Conservation (phyloP, 2,797 vertebrate species). For the Sebastes aleutianus region DNA sequence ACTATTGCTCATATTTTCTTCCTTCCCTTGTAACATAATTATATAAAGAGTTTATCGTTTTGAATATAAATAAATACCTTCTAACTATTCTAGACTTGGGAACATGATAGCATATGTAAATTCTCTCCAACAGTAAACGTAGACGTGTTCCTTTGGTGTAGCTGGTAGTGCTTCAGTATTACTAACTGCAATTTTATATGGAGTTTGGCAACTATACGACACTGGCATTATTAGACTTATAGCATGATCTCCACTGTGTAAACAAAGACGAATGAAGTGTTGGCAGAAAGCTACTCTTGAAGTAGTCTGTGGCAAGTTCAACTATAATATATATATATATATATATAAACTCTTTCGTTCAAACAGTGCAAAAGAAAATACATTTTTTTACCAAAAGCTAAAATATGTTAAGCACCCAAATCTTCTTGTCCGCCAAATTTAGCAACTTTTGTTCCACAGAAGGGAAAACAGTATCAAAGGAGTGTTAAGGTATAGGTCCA, state of each 20-base stretch:
- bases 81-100: not conserved
- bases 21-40: not conserved
- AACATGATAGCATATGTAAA: not conserved
- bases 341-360: not conserved
- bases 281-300: not conserved
- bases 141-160: constrained; percentile 31
- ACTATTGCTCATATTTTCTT: not conserved
- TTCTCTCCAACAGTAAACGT: not conserved
- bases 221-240: not conserved
- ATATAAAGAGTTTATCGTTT: not conserved
- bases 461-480: not conserved
- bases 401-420: not conserved
- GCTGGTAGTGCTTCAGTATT: constrained; percentile 1
- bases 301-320: constrained; percentile 2
- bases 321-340: not conserved
- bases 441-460: not conserved
- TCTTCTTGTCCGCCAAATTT: not conserved
- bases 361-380: not conserved
- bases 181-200: not conserved
- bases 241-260: constrained; percentile 25
- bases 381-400: not conserved
- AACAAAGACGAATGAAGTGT: constrained; percentile 20
- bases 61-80: constrained; percentile 8
- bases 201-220: constrained; percentile 31
- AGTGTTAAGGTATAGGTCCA: constrained; percentile 27